Percentiles rank a stretch among this genome's conserved stretches.
Conservation (phyloP, 92 coral and sea anemone genomes). For the Galaxea fascicularis region DNA sequence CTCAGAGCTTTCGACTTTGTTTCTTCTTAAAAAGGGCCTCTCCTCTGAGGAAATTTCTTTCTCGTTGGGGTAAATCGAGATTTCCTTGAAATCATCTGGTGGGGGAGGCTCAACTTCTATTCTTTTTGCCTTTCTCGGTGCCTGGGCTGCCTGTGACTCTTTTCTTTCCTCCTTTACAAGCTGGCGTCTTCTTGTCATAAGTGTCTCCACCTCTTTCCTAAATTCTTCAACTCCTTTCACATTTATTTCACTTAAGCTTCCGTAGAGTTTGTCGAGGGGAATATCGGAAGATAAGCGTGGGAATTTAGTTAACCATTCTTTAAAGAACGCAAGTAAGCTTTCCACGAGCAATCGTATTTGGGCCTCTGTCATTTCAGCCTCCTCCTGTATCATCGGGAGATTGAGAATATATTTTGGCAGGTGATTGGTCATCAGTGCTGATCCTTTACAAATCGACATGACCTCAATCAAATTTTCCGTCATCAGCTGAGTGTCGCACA, state of each 20-base stretch:
- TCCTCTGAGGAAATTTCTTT: slow-evolving; percentile 71
- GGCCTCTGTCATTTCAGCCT: slow-evolving; percentile 48
- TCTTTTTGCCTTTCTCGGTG: slow-evolving; percentile 27
- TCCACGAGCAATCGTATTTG: slow-evolving; percentile 46
- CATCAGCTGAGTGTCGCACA: slow-evolving; percentile 74
- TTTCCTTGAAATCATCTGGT: slow-evolving; percentile 79
- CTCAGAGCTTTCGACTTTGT: slow-evolving; percentile 60
- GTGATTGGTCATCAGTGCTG: slow-evolving; percentile 60
- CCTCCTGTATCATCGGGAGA: slow-evolving; percentile 71
- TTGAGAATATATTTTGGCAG: slow-evolving; percentile 82
- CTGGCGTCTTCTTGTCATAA: slow-evolving; percentile 61
- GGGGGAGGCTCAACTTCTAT: slow-evolving; percentile 70
- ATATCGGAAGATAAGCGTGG: slow-evolving; percentile 71
- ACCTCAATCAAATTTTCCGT: slow-evolving; percentile 73
- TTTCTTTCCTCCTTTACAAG: slow-evolving; percentile 61
- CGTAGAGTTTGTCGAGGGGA: slow-evolving; percentile 75
- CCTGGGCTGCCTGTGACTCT: slow-evolving; percentile 23
- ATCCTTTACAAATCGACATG: slow-evolving; percentile 72
- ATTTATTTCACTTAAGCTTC: slow-evolving; percentile 50
- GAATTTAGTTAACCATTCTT: slow-evolving; percentile 76
- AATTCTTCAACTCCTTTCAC: slow-evolving; percentile 43
- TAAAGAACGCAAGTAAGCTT: slow-evolving; percentile 69
- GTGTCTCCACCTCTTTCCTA: slow-evolving; percentile 48
- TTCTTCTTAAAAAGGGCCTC: slow-evolving; percentile 74
- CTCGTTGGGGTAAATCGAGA: slow-evolving; percentile 73